Percentiles rank a stretch among this genome's conserved stretches.
phyloP scores from a whole-genome alignment of 2,888 invertebrate species.

The Chrysopilus asiliformis region DNA sequence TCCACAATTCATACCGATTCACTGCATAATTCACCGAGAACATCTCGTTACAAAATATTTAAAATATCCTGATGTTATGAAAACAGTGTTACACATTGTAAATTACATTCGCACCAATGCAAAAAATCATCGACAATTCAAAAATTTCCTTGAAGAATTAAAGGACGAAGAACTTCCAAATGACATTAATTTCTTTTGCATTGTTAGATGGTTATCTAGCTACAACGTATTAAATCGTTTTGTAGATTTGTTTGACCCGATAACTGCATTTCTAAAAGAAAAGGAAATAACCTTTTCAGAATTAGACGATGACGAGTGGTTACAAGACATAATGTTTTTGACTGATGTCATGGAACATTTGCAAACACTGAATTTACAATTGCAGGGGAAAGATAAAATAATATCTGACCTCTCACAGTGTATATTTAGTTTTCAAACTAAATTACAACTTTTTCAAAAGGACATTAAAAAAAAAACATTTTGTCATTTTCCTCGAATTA shows the following conservation, averaged over 20 bases:
- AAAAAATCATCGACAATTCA: too few relatives aligned
- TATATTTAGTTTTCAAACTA: slow-evolving; percentile 1
- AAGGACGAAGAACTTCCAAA: slow-evolving; percentile 4
- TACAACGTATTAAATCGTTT: neutral
- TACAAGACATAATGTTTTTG: slow-evolving; percentile 7
- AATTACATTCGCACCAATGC: slow-evolving; percentile 1
- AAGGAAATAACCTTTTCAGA: slow-evolving; percentile 2
- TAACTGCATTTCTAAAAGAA: slow-evolving; percentile 4
- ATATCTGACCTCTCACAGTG: slow-evolving; percentile 1
- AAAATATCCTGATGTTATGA: too few relatives aligned
- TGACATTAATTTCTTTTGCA: slow-evolving; percentile 3
- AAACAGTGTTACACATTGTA: neutral
- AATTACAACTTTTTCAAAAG: neutral
- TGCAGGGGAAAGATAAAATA: slow-evolving; percentile 2
- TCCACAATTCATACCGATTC: slow-evolving; percentile 3
- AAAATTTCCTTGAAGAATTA: neutral
- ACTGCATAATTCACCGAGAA: slow-evolving; percentile 5
- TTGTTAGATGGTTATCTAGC: neutral
- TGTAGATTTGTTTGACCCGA: slow-evolving; percentile 4
- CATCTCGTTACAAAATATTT: slow-evolving; percentile 5
- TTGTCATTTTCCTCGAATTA: slow-evolving; percentile 4
- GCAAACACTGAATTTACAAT: slow-evolving; percentile 4
- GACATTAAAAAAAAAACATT: slow-evolving; percentile 2
- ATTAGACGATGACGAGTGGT: slow-evolving; percentile 5
- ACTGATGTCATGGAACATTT: slow-evolving; percentile 7